Conservation (phyloP, 2,888 invertebrate species). For the Agonopterix subpropinquella region DNA sequence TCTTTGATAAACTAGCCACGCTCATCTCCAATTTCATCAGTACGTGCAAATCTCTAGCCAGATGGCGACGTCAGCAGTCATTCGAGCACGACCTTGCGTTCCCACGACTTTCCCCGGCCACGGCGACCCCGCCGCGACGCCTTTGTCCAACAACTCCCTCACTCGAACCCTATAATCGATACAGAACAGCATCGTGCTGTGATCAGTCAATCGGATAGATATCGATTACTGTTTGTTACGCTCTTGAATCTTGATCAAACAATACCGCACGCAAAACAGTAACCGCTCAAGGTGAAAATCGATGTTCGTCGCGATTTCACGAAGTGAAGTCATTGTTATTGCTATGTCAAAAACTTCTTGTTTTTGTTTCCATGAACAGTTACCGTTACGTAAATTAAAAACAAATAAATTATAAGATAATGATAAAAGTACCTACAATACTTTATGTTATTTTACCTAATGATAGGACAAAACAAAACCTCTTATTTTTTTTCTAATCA, state of each 20-base stretch:
- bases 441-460: too few species aligned
- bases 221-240: slow-evolving; percentile 29
- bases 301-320: slow-evolving; percentile 53
- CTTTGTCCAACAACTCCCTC: slow-evolving; percentile 5
- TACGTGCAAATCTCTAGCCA: slow-evolving; percentile 20
- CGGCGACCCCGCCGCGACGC: slow-evolving; percentile 10
- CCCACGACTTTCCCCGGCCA: slow-evolving; percentile 34
- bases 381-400: slow-evolving; percentile 6
- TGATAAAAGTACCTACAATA: too few species aligned
- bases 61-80: slow-evolving; percentile 8
- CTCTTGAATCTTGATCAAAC: slow-evolving; percentile 42
- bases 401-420: too few species aligned
- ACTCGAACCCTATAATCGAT: slow-evolving; percentile 2
- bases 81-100: slow-evolving; percentile 27
- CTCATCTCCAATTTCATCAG: slow-evolving; percentile 60
- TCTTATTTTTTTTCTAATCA: too few species aligned
- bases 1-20: slow-evolving; percentile 49
- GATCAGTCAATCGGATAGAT: slow-evolving; percentile 31
- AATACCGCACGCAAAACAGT: slow-evolving; percentile 45
- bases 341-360: not conserved
- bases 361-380: slow-evolving; percentile 3
- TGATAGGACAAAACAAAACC: too few species aligned
- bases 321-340: slow-evolving; percentile 30
- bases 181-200: slow-evolving; percentile 21
- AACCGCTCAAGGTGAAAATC: slow-evolving; percentile 60